phyloP scores from a whole-genome alignment of 2,888 invertebrate species.

The Microctonus aethiopoides region DNA sequence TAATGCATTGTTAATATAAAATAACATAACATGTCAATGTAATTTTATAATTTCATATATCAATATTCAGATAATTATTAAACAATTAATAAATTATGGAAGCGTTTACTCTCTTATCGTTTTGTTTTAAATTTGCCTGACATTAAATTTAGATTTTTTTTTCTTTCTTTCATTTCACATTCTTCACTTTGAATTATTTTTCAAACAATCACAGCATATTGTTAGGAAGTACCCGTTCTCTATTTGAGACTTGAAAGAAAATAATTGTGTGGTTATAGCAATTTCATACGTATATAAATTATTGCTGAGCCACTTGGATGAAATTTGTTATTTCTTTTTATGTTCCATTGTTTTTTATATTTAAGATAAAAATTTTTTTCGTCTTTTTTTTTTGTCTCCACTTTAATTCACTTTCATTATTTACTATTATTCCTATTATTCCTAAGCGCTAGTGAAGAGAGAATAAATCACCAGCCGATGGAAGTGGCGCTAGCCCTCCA shows the following conservation, averaged over 20 bases:
- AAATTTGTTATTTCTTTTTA: neutral
- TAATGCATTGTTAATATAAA: neutral
- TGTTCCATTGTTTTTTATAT: neutral
- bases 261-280: neutral
- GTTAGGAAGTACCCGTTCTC: neutral
- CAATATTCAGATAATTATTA: neutral
- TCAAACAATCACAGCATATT: neutral
- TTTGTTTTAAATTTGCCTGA: neutral
- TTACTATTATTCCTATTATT: constrained; percentile 3
- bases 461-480: constrained; percentile 95
- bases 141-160: neutral
- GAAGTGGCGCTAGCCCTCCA: constrained; percentile 91
- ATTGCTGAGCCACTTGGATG: neutral
- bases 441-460: constrained; percentile 70
- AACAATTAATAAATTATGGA: constrained; percentile 23
- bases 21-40: neutral
- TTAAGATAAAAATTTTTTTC: constrained; percentile 3
- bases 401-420: neutral
- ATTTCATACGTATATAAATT: neutral
- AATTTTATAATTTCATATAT: constrained; percentile 7
- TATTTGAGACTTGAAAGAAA: neutral
- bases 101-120: constrained; percentile 1
- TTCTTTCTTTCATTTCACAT: neutral
- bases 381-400: constrained; percentile 13
- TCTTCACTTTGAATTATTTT: neutral